Evolutionary conservation across 2,113 vertebrate species (phyloP).

Genomic region (Oostethus manadensis): DNA sequence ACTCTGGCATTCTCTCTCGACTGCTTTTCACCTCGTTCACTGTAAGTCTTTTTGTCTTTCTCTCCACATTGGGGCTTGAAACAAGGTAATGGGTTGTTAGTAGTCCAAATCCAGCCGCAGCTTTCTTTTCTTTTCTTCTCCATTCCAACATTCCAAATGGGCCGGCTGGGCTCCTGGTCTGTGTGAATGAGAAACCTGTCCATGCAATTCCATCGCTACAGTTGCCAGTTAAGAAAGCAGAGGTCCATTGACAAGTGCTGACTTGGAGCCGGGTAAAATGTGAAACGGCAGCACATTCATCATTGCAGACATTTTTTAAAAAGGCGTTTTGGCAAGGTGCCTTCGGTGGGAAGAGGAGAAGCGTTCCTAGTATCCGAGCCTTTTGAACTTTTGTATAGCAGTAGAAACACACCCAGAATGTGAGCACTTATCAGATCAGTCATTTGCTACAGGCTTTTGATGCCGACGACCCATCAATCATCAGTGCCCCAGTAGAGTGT

Average conservation of each 20-base stretch:
- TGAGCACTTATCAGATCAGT: constrained; percentile 10
- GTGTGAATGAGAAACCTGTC: constrained; percentile 71
- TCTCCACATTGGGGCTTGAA: constrained; percentile 96
- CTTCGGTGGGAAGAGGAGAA: no score
- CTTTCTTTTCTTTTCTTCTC: constrained; percentile 39
- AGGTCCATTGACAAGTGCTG: constrained; percentile 1
- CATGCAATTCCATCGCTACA: constrained; percentile 49
- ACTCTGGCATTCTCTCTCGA: constrained; percentile 76
- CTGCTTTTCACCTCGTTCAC: constrained; percentile 74
- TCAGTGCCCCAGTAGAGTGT: no score
- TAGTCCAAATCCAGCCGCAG: constrained; percentile 38
- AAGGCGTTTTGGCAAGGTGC: no score
- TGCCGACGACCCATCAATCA: no score
- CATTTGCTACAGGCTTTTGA: constrained; percentile 21
- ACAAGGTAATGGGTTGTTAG: constrained; percentile 61
- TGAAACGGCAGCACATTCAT: neutral
- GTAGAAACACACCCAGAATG: neutral
- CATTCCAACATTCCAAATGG: constrained; percentile 54
- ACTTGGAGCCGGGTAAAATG: neutral
- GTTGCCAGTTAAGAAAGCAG: constrained; percentile 22
- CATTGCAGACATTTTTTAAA: neutral
- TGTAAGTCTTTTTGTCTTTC: constrained; percentile 67
- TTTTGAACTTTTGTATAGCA: neutral
- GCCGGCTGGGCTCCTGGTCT: constrained; percentile 66
- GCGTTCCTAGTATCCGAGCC: no score